These are phyloP conservation scores for Hippolais icterina DNA, from an alignment of 2,113 vertebrate species.

Conservation along the genomic window DNA sequence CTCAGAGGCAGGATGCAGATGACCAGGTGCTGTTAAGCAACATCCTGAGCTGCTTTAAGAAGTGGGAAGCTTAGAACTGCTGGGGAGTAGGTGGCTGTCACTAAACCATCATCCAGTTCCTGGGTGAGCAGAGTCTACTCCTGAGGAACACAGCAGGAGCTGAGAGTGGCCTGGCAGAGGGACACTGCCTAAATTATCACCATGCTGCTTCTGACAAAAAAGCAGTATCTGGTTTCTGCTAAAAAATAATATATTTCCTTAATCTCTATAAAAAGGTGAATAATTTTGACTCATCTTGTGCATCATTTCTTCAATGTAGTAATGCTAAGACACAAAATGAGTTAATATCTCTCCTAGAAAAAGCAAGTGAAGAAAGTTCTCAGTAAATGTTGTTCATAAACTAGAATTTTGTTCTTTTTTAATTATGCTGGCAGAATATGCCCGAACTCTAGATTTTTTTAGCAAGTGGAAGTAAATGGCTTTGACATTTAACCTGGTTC, in stretches of 20 bases:
- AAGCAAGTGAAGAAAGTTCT: neutral
- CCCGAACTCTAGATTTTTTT: neutral
- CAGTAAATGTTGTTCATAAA: neutral
- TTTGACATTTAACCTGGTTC: neutral
- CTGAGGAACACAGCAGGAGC: fast-evolving
- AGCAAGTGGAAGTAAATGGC: neutral
- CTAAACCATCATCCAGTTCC: neutral
- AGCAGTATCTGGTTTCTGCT: neutral
- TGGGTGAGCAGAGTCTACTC: neutral
- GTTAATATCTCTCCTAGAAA: neutral
- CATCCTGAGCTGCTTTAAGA: neutral
- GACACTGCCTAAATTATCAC: neutral
- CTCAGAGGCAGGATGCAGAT: neutral
- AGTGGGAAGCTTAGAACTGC: neutral
- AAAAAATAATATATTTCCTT: neutral
- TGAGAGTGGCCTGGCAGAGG: neutral
- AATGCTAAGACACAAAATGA: neutral
- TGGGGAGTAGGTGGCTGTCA: neutral
- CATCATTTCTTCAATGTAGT: fast-evolving
- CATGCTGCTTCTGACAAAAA: neutral
- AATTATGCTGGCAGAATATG: neutral
- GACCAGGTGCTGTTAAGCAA: neutral
- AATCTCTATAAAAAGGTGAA: neutral
- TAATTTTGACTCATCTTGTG: neutral
- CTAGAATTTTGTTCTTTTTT: neutral